phyloP scores from a whole-genome alignment of 2,113 vertebrate genomes.

The Amphilophus citrinellus region DNA sequence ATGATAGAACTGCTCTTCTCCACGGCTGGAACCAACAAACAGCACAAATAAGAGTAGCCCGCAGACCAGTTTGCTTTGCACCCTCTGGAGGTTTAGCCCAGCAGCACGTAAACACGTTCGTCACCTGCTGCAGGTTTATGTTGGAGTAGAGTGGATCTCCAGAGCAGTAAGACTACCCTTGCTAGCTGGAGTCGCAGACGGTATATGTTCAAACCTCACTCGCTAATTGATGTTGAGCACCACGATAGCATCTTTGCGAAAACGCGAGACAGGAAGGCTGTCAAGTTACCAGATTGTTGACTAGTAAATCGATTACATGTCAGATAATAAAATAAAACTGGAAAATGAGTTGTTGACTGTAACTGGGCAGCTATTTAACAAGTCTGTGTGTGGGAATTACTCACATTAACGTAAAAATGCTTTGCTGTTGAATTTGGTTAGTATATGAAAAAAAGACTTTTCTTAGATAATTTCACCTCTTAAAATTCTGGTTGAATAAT shows the following conservation, averaged over 20 bases:
- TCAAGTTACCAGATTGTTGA: not conserved
- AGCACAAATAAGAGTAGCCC: not conserved
- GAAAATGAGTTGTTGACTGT: not conserved
- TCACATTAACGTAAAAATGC: too few species aligned
- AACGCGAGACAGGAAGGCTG: not conserved
- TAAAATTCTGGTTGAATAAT: not conserved
- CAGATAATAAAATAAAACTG: not conserved
- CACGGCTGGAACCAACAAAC: not conserved
- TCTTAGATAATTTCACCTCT: too few species aligned
- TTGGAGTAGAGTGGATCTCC: not conserved
- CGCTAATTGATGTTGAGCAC: too few species aligned
- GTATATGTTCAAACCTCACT: not conserved
- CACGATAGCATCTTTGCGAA: not conserved
- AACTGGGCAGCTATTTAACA: not conserved
- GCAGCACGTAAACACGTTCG: not conserved
- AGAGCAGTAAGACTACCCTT: not conserved
- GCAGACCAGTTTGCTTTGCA: not conserved
- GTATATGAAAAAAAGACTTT: too few species aligned
- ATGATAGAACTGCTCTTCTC: not conserved
- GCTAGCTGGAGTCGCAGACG: not conserved
- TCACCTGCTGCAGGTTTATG: not conserved
- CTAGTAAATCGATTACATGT: not conserved
- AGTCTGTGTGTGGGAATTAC: too few species aligned
- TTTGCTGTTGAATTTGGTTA: too few species aligned
- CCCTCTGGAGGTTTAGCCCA: not conserved